Conservation (phyloP, 2,888 invertebrate species). For the Meloe dianella region DNA sequence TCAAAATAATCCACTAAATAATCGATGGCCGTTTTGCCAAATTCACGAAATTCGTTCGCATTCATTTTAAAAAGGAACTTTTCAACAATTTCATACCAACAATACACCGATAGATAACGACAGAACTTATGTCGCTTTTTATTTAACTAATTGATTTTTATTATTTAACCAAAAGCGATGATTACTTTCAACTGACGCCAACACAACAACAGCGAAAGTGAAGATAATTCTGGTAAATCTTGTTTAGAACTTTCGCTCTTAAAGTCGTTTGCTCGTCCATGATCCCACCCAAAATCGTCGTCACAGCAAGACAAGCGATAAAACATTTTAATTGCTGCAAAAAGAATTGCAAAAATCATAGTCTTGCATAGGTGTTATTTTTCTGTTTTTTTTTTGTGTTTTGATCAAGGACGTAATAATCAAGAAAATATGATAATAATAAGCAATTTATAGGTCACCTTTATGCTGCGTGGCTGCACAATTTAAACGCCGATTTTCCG, state of each 20-base stretch:
- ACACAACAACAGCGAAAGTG: background rate
- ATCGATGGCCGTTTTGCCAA: slow-evolving; percentile 86
- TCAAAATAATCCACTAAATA: slow-evolving; percentile 90
- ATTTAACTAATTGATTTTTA: background rate
- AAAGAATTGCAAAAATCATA: background rate
- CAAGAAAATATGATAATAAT: no score
- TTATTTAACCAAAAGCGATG: background rate
- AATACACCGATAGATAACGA: background rate
- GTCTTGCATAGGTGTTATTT: no score
- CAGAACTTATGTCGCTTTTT: background rate
- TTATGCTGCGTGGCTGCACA: no score
- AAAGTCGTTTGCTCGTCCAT: background rate
- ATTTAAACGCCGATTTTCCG: no score
- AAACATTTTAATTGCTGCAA: background rate
- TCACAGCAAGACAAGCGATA: background rate
- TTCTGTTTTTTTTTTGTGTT: no score
- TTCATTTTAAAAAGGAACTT: slow-evolving; percentile 71
- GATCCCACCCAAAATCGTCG: background rate
- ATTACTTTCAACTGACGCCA: background rate
- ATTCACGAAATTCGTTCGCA: slow-evolving; percentile 76
- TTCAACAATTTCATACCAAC: no score
- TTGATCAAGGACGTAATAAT: no score
- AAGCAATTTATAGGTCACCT: no score
- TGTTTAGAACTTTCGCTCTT: background rate
- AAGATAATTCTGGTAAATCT: background rate